Evolutionary conservation across 2,113 vertebrate species (phyloP).

Genomic region (Seriola quinqueradiata): DNA sequence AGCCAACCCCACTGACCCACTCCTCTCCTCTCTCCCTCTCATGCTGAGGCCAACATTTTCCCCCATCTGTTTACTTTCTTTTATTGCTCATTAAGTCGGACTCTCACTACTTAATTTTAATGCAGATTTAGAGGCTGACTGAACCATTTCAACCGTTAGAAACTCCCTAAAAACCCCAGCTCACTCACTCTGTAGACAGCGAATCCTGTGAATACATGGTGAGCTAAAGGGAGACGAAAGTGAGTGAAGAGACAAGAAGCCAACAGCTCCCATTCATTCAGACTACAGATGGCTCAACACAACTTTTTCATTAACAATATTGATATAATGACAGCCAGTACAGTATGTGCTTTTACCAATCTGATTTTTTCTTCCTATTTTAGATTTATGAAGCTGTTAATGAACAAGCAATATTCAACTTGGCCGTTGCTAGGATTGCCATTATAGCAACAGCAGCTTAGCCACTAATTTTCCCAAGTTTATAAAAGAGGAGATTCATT

Average conservation of each 20-base stretch:
- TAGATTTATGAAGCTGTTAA: neutral
- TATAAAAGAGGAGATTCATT: neutral
- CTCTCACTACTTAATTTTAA: constrained; percentile 21
- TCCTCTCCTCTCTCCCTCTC: constrained; percentile 5
- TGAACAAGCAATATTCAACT: neutral
- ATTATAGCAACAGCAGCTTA: neutral
- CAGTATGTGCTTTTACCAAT: neutral
- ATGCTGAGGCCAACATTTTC: neutral
- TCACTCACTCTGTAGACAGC: constrained; percentile 5
- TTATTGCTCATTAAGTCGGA: constrained; percentile 37
- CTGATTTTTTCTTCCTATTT: neutral
- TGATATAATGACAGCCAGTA: neutral
- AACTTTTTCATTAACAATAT: neutral
- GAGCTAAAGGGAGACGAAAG: constrained; percentile 19
- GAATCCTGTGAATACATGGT: constrained; percentile 34
- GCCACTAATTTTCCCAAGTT: neutral
- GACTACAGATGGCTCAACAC: constrained; percentile 1
- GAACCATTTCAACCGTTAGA: constrained; percentile 6
- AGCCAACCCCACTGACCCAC: constrained; percentile 47
- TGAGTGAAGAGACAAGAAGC: constrained; percentile 21
- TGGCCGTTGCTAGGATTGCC: neutral
- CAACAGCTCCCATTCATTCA: constrained; percentile 17
- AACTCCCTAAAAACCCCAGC: neutral
- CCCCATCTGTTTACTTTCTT: constrained; percentile 27
- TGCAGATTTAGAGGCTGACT: constrained; percentile 23